A percentile compares a stretch with the other conserved stretches of the same genome.
Conservation (phyloP, 2,888 invertebrate species). For the Gari tellinella region DNA sequence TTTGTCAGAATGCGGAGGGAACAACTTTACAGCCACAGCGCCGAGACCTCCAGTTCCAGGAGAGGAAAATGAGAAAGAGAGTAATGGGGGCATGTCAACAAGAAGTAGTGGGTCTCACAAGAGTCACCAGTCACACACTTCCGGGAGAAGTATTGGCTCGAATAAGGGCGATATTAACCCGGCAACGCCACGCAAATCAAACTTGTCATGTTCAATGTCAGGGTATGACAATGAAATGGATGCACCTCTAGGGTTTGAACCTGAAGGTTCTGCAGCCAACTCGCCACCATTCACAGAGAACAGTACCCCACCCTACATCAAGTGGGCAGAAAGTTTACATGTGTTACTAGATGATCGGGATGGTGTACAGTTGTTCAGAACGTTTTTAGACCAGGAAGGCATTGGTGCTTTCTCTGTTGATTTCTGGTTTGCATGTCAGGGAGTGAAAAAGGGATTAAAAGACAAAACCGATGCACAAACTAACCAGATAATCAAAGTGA, state of each 20-base stretch:
- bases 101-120: constrained; percentile 81
- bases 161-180: constrained; percentile 75
- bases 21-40: constrained; percentile 81
- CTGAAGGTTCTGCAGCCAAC: constrained; percentile 86
- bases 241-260: constrained; percentile 87
- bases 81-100: constrained; percentile 82
- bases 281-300: constrained; percentile 84
- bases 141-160: constrained; percentile 72
- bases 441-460: constrained; percentile 85
- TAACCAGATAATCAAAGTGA: constrained; percentile 90
- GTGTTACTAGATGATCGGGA: constrained; percentile 94
- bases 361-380: constrained; percentile 94
- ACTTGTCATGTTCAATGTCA: constrained; percentile 61
- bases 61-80: constrained; percentile 83
- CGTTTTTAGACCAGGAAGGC: constrained; percentile 83
- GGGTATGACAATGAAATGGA: constrained; percentile 72
- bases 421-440: constrained; percentile 93
- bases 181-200: constrained; percentile 81
- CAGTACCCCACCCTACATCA: constrained; percentile 90
- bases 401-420: constrained; percentile 79
- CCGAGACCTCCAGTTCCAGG: constrained; percentile 83
- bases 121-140: constrained; percentile 76
- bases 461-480: constrained; percentile 84
- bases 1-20: constrained; percentile 80
- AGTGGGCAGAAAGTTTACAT: constrained; percentile 95